phyloP scores from a whole-genome alignment of 2,888 invertebrate species.

The Venusia cambrica region DNA sequence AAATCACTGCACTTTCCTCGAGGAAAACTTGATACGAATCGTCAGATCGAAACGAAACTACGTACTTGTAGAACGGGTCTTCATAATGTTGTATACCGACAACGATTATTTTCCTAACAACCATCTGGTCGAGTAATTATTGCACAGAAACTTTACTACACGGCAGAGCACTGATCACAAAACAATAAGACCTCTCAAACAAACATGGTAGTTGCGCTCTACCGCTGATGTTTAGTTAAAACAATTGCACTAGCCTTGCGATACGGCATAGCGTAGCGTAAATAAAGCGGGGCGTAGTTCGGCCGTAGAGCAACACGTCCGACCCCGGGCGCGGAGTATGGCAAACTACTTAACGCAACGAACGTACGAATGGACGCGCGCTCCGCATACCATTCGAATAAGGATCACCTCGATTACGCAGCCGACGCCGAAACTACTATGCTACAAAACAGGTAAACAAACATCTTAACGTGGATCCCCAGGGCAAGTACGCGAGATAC shows the following conservation, averaged over 20 bases:
- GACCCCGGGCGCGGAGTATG: conserved; percentile 44
- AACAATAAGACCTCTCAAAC: conserved; percentile 49
- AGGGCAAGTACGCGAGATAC: too few species aligned
- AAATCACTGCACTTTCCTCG: conserved; percentile 21
- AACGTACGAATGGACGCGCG: conserved; percentile 49
- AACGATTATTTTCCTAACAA: conserved; percentile 74
- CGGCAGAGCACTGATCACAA: conserved; percentile 33
- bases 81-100: conserved; percentile 71
- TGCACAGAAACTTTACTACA: conserved; percentile 47
- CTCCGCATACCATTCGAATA: conserved; percentile 69
- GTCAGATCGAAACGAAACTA: conserved; percentile 28
- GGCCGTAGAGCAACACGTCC: conserved; percentile 49
- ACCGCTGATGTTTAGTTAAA: conserved; percentile 46
- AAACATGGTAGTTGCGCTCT: conserved; percentile 50
- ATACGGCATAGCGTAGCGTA: conserved; percentile 54
- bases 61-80: conserved; percentile 74
- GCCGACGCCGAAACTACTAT: conserved; percentile 58
- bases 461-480: too few species aligned
- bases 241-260: conserved; percentile 54
- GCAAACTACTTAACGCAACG: conserved; percentile 61
- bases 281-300: conserved; percentile 44
- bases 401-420: conserved; percentile 72
- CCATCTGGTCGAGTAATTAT: conserved; percentile 56
- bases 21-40: conserved; percentile 27
- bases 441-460: conserved; percentile 60